Evolutionary conservation across 2,113 vertebrate genomes (phyloP).

Genomic region (Cnemophilus loriae): DNA sequence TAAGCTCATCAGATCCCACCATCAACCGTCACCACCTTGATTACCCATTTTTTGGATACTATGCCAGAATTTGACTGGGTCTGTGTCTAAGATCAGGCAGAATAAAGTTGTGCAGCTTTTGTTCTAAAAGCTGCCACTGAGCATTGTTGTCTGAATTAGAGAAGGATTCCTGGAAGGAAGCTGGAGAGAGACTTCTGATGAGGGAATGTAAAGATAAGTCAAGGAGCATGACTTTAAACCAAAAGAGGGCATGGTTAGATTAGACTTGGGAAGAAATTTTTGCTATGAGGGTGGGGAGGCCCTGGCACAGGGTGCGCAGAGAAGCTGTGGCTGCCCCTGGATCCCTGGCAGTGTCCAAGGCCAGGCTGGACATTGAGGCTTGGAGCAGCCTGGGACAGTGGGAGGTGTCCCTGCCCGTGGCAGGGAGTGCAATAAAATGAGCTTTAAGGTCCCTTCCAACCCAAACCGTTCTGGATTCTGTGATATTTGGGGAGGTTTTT

Average conservation of each 20-base stretch:
- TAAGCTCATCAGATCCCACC: not conserved
- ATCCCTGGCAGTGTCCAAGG: not conserved
- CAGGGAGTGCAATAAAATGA: too few relatives aligned
- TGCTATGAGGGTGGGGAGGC: rapidly evolving
- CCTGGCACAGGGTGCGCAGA: not conserved
- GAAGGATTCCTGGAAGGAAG: not conserved
- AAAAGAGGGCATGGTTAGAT: not conserved
- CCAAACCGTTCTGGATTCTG: not conserved
- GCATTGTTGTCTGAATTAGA: not conserved
- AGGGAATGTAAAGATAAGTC: too few relatives aligned
- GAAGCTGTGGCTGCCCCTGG: not conserved
- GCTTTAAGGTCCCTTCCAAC: not conserved
- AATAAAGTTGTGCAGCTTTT: not conserved
- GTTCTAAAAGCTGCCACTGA: not conserved
- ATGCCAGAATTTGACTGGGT: not conserved
- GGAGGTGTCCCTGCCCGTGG: not conserved
- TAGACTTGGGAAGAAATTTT: not conserved
- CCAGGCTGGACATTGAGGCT: rapidly evolving
- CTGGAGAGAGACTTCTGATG: not conserved
- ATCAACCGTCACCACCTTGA: not conserved
- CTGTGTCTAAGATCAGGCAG: not conserved
- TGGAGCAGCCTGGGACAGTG: rapidly evolving
- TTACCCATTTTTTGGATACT: not conserved
- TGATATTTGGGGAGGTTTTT: rapidly evolving
- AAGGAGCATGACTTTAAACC: not conserved